Evolutionary conservation across 2,797 vertebrate species (phyloP), one percentile per base, ranked within the genome.

Genomic region (Lemur catta): DNA sequence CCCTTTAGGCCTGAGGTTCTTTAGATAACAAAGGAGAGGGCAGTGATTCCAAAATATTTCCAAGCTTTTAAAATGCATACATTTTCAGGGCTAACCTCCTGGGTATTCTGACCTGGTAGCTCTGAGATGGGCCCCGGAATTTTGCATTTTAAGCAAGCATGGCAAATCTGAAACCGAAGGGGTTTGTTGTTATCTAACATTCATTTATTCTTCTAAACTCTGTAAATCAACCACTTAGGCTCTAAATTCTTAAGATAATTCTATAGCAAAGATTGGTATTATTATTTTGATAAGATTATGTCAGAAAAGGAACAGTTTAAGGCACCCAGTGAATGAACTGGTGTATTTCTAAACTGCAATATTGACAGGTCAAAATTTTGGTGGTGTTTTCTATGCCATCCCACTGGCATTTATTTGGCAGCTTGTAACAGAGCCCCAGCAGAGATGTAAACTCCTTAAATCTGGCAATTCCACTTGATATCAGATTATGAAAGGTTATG

Each of bases 251-350:
- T 46, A 24, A 84, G 63, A 52, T 6, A 80, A 86, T 52, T 52
- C 94, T 89, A 17, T 80, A 74, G n/a, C 6, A 63, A 57, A 57
- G 6, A 33, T 41, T 81, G 35, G 52, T 89, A 46, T 61, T 61
- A n/a, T 50, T 91, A 33, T 76, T 87, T 55, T n/a, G 71, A 65
- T 76, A 22, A 69, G 17, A 28, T 52, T 81, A 35, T n/a, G 13
- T 89, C n/a, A n/a, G 43, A 28, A 89, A 94, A 93, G 43, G 17
- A 86, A 94, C 82, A 72, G 15, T 78, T 80, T 80, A 88, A 93
- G 71, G 28, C 20, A 43, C 4, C 50, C 50, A 13, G 13, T 90
- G 24, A 81, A 50, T 13, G 22, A 84, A 76, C 18, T 41, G 12
- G 30, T 28, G 0, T 76, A 33, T 50, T 94, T 95, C 43, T 61